Evolutionary conservation across 1,140 invertebrate genomes (phyloP).

Genomic region (Onthophagus taurus): DNA sequence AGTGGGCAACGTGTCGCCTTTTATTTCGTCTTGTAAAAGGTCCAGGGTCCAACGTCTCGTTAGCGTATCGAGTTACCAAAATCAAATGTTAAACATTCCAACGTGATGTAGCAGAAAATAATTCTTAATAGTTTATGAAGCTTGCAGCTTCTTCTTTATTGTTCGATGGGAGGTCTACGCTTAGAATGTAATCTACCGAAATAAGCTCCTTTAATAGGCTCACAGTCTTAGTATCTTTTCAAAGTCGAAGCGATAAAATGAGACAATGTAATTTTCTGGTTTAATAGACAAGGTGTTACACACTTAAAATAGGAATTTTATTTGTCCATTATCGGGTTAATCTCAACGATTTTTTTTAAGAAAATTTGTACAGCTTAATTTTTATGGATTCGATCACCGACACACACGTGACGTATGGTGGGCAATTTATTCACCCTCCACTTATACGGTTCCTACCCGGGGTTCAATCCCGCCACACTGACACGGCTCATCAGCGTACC

Average conservation of each 20-base stretch:
- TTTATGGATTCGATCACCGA: background rate
- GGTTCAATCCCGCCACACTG: slow-evolving; percentile 6
- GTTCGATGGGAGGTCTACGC: slow-evolving; percentile 27
- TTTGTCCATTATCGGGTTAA: too few relatives aligned
- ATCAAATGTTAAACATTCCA: slow-evolving; percentile 33
- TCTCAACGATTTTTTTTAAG: slow-evolving; percentile 8
- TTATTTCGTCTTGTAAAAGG: too few relatives aligned
- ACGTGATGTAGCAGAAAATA: slow-evolving; percentile 31
- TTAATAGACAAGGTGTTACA: slow-evolving; percentile 29
- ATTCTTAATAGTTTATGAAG: slow-evolving; percentile 30
- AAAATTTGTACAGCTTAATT: slow-evolving; percentile 5
- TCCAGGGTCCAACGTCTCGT: too few relatives aligned
- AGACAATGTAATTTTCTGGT: slow-evolving; percentile 35
- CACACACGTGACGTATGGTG: background rate
- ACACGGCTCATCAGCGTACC: slow-evolving; percentile 7
- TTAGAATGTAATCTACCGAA: slow-evolving; percentile 18
- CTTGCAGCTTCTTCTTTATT: slow-evolving; percentile 30
- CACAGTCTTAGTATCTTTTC: slow-evolving; percentile 27
- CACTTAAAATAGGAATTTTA: too few relatives aligned
- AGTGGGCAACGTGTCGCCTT: too few relatives aligned
- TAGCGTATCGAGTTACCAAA: slow-evolving; percentile 27
- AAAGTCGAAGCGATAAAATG: slow-evolving; percentile 26
- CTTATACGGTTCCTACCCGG: background rate
- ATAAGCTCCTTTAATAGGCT: too few relatives aligned
- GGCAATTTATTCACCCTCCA: slow-evolving; percentile 8